A percentile compares a stretch with the other conserved stretches of the same genome.
Evolutionary conservation across 2,888 invertebrate genomes (phyloP).

Genomic region (Coelopa pilipes): DNA sequence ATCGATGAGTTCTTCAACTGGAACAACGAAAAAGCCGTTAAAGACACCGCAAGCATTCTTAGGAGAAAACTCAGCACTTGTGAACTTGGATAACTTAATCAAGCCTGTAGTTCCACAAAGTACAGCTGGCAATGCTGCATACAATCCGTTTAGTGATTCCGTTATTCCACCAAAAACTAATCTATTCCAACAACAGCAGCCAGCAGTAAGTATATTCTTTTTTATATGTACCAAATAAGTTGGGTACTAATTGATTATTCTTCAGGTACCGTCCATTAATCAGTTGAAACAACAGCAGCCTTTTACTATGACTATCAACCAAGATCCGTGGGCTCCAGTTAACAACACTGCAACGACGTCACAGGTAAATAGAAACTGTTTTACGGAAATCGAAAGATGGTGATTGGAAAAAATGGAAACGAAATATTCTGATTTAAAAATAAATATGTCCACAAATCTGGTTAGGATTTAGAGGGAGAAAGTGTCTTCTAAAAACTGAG

Average conservation of each 20-base stretch:
- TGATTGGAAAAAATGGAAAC: conserved; percentile 4
- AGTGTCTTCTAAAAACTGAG: too few relatives aligned
- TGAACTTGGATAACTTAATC: conserved; percentile 97
- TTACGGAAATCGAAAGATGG: background rate
- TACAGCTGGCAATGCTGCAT: conserved; percentile 59
- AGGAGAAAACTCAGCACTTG: conserved; percentile 95
- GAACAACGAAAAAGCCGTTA: conserved; percentile 61
- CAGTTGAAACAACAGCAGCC: conserved; percentile 67
- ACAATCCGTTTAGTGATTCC: conserved; percentile 67
- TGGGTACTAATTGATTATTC: too few relatives aligned
- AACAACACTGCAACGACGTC: conserved; percentile 56
- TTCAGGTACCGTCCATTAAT: conserved; percentile 68
- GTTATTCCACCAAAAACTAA: conserved; percentile 68
- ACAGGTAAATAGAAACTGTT: conserved; percentile 57
- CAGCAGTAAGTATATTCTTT: conserved; percentile 57
- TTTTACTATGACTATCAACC: conserved; percentile 65
- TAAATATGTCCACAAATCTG: too few relatives aligned
- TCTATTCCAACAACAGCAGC: conserved; percentile 71
- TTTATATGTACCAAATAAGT: background rate
- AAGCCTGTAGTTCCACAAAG: conserved; percentile 68
- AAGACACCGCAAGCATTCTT: conserved; percentile 97
- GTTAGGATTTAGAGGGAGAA: too few relatives aligned
- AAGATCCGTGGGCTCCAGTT: conserved; percentile 67
- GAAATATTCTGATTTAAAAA: too few relatives aligned
- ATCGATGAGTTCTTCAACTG: conserved; percentile 48